Conservation (phyloP, 2,113 vertebrate species). For the Upupa epops region DNA sequence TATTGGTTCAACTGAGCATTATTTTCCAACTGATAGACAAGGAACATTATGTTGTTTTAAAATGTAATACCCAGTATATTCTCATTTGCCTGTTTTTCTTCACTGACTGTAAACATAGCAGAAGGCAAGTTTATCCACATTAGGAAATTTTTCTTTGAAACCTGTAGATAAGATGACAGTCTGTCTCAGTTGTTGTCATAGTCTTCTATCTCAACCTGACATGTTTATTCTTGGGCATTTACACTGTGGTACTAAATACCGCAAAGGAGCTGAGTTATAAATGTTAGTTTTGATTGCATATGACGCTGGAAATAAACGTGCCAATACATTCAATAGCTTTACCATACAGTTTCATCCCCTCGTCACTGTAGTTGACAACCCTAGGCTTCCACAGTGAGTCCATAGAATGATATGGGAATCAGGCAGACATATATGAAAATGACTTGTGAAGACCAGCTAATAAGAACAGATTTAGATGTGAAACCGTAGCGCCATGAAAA, state of each 20-base stretch:
- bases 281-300: slow-evolving; percentile 62
- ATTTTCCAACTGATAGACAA: slow-evolving; percentile 16
- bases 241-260: slow-evolving; percentile 19
- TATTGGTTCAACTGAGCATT: background rate
- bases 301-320: slow-evolving; percentile 67
- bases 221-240: slow-evolving; percentile 64
- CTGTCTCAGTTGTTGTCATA: slow-evolving; percentile 26
- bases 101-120: background rate
- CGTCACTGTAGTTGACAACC: background rate
- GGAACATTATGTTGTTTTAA: slow-evolving; percentile 9
- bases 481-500: background rate
- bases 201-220: slow-evolving; percentile 48
- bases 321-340: background rate
- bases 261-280: slow-evolving; percentile 42
- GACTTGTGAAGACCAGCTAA: background rate
- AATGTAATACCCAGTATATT: background rate
- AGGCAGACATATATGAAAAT: background rate
- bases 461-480: background rate
- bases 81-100: background rate
- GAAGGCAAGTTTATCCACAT: slow-evolving; percentile 25
- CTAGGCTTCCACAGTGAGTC: background rate
- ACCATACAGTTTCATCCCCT: background rate
- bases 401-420: background rate
- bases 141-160: slow-evolving; percentile 53
- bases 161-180: slow-evolving; percentile 28